Evolutionary conservation across 2,888 invertebrate genomes (phyloP).

Genomic region (Scrobipalpa costella): DNA sequence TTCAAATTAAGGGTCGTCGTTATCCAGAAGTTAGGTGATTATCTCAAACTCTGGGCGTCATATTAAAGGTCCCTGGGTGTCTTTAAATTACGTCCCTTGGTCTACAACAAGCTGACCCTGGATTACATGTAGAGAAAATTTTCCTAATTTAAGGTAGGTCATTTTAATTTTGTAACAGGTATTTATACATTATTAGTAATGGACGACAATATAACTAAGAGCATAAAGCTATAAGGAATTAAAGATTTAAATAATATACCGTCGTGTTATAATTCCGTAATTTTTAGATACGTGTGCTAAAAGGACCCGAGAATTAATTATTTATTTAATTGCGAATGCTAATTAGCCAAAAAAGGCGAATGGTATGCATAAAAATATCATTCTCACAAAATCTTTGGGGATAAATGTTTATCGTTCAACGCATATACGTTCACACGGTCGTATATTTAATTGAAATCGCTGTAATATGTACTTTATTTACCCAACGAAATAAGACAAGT

Average conservation of each 20-base stretch:
- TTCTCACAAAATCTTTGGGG: constrained; percentile 23
- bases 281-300: constrained; percentile 16
- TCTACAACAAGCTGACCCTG: neutral
- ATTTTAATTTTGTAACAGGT: too few species aligned
- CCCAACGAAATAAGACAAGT: constrained; percentile 46
- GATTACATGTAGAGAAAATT: neutral
- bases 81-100: constrained; percentile 27
- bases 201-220: neutral
- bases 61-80: constrained; percentile 27
- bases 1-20: constrained; percentile 25
- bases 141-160: neutral
- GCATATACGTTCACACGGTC: constrained; percentile 27
- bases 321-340: constrained; percentile 21
- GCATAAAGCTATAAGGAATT: constrained; percentile 3
- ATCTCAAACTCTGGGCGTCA: constrained; percentile 30
- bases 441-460: constrained; percentile 33
- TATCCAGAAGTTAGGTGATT: constrained; percentile 30
- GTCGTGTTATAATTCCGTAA: neutral
- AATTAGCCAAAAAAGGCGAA: constrained; percentile 23
- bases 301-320: constrained; percentile 22
- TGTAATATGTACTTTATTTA: constrained; percentile 41
- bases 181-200: too few species aligned
- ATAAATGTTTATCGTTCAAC: constrained; percentile 26
- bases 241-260: neutral
- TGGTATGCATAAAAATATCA: constrained; percentile 21